Evolutionary conservation across 2,888 invertebrate genomes (phyloP), one percentile per base, ranked within the genome.

Genomic region (Agrenia bidenticulata): DNA sequence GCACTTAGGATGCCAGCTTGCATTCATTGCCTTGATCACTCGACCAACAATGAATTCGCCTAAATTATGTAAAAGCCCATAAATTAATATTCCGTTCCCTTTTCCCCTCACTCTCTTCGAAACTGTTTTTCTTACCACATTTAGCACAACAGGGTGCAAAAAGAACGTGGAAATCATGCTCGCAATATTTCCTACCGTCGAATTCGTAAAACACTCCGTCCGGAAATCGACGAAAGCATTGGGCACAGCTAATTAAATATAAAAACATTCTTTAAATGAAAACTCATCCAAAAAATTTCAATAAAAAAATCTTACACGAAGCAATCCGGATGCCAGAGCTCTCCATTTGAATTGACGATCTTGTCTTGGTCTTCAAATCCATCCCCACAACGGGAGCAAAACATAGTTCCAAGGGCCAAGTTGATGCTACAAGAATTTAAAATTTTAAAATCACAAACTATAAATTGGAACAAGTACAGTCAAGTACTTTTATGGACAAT

Each of bases 1-100:
- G 81, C 99, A 99, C 67, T 88, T 87, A 1, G 98, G 97, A 83
- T 99, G 99, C 99, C 99, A 99, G 81, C 93, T 96, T 37, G 93
- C 88, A 78, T 97, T 95, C 95, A 99, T 97, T 0, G 99, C 99
- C 81, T 99, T 99, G 79, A 99, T 99, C 53, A 99, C 99, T 64
- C 99, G 88, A 0, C 99, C 99, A 79, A 98, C 94, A 67, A 99
- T 94, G 80, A 99, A 99, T 81, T 96, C 95, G 24, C 89, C 89
- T 89, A 78, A 5, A 77, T 67, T n/a, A n/a, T n/a, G n/a, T n/a
- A n/a, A n/a, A n/a, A n/a, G n/a, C n/a, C n/a, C n/a, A n/a, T n/a
- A n/a, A n/a, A n/a, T n/a, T n/a, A n/a, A n/a, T n/a, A n/a, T n/a
- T n/a, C n/a, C n/a, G n/a, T n/a, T n/a, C n/a, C n/a, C n/a, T n/a